Percentiles rank a stretch among this genome's conserved stretches.
phyloP scores from a whole-genome alignment of 2,888 invertebrate genomes.

The Nemotelus nigrinus region DNA sequence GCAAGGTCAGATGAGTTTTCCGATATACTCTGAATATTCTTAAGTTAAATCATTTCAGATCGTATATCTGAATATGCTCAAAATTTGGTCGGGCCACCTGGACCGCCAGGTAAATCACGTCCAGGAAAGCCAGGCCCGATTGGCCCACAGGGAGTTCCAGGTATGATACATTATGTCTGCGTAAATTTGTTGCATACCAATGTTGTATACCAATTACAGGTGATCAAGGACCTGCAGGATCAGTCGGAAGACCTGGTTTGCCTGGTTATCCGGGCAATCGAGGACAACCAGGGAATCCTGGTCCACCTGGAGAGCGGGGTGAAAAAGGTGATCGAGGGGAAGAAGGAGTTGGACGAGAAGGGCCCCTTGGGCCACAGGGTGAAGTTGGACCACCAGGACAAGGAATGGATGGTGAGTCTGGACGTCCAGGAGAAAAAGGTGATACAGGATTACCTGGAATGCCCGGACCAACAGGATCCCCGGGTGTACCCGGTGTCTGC shows the following conservation, averaged over 20 bases:
- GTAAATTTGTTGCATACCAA: not conserved
- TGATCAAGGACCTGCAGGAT: constrained; percentile 68
- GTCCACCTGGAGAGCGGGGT: constrained; percentile 70
- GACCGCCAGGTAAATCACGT: constrained; percentile 72
- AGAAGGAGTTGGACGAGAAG: constrained; percentile 79
- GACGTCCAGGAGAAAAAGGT: constrained; percentile 81
- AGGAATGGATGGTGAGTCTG: constrained; percentile 72
- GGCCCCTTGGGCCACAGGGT: constrained; percentile 78
- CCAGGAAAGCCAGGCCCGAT: constrained; percentile 77
- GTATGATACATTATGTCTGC: constrained; percentile 57
- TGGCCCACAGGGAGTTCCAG: constrained; percentile 70
- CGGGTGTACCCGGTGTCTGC: constrained; percentile 66
- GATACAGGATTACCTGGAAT: constrained; percentile 79
- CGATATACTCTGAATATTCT: not conserved
- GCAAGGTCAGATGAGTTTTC: constrained; percentile 68
- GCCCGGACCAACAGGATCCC: constrained; percentile 73
- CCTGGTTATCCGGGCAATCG: constrained; percentile 77
- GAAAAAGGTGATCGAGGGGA: constrained; percentile 78
- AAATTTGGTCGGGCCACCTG: constrained; percentile 71
- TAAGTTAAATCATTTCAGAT: constrained; percentile 67
- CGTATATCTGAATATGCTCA: constrained; percentile 77
- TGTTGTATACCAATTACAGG: constrained; percentile 62
- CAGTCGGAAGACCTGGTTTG: constrained; percentile 74
- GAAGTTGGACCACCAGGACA: constrained; percentile 75
- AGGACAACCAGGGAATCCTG: constrained; percentile 69